Evolutionary conservation across 1,140 invertebrate genomes (phyloP).

Genomic region (Drosophila leontia): DNA sequence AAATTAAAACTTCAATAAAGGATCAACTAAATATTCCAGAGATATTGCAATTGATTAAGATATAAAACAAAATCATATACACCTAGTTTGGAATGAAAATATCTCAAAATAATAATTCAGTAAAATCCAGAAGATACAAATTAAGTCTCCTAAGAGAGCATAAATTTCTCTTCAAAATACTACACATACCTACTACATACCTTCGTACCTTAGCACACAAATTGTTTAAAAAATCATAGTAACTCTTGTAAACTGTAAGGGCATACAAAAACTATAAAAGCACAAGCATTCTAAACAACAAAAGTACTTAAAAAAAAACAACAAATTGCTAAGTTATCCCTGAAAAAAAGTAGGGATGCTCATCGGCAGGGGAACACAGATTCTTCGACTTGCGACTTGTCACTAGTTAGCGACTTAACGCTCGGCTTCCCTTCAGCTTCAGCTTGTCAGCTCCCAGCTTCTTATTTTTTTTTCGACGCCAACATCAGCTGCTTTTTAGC

Average conservation of each 20-base stretch:
- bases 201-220: not conserved
- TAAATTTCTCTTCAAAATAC: no score
- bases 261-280: not conserved
- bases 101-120: no score
- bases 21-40: no score
- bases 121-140: no score
- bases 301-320: conserved; percentile 91
- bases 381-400: conserved; percentile 90
- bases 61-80: no score
- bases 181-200: no score
- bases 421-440: conserved; percentile 23
- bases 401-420: conserved; percentile 84
- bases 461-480: not conserved
- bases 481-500: conserved; percentile 27
- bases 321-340: conserved; percentile 85
- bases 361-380: conserved; percentile 88
- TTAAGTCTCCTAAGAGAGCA: no score
- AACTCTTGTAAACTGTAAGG: not conserved
- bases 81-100: no score
- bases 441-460: not conserved
- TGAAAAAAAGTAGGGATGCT: conserved; percentile 40
- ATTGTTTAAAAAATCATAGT: not conserved
- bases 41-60: no score
- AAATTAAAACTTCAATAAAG: no score
- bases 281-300: no score